Base-by-base conservation (phyloP, 1,140 invertebrate genomes). In the Leptinotarsa undecemlineata region DNA sequence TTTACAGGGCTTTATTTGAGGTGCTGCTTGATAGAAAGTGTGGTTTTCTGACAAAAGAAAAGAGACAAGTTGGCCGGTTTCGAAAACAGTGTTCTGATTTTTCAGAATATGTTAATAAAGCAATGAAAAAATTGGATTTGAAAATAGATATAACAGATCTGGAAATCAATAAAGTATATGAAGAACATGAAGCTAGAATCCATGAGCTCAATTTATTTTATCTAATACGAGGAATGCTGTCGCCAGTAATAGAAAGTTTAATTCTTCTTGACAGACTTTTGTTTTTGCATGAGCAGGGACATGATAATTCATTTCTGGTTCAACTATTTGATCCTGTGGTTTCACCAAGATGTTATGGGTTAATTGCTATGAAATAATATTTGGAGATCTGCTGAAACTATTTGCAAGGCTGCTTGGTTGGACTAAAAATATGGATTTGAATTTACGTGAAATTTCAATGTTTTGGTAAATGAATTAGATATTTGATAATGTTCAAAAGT, bases 261-360 rank as follows among this genome's bases (percentile, higher is more conserved):
- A 92, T 98, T 78, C 86, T 97, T 64, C 85, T 97, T 20, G 96
- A 98, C 86, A 90, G 95, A 82, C 83, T 94, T 26, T 84, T 96
- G 71, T 97, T 90, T 88, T 88, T 98, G 8, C 82, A 89, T 74
- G 94, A 96, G 84, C 86, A 89, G 80, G 88, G 88, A 33, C 89
- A 91, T 81, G 79, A 86, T 3, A 87, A 90, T 75, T 87, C 90
- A n/a, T 90, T 88, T 86, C 82, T 95, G 60, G 88, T 93, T 21
- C 88, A 90, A 79, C 83, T 95, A 63, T 95, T 96, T 85, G 90
- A 95, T 87, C 90, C 93, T 21, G 85, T 91, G 14, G 83, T 93
- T 66, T 95, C 93, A 11, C 94, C 94, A 4, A 87, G 93, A 79
- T 93, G 91, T 86, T 93, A 91, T 85, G 90, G 89, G 23, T 89